Evolutionary conservation across 2,797 vertebrate genomes (phyloP).

Genomic region (Argyrosomus regius): DNA sequence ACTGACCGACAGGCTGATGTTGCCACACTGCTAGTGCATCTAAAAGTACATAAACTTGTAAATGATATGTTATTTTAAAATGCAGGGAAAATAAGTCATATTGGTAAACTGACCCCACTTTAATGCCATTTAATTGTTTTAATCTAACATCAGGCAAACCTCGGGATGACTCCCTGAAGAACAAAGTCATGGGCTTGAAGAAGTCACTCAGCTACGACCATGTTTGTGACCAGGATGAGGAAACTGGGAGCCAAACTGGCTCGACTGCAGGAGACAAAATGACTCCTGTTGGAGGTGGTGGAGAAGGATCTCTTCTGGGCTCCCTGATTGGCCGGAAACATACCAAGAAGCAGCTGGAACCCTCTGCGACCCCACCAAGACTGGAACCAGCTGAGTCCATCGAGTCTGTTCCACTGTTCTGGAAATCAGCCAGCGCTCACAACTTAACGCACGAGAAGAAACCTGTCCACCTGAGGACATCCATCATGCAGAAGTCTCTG

Average conservation of each 20-base stretch:
- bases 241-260: slow-evolving; percentile 78
- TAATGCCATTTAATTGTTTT: not conserved
- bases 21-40: not conserved
- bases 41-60: not conserved
- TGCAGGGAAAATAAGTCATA: not conserved
- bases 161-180: slow-evolving; percentile 93
- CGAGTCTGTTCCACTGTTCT: slow-evolving; percentile 94
- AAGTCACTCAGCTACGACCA: slow-evolving; percentile 98
- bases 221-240: slow-evolving; percentile 90
- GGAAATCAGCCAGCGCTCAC: slow-evolving; percentile 97
- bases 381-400: slow-evolving; percentile 89
- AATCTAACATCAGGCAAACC: slow-evolving; percentile 74
- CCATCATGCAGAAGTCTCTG: slow-evolving; percentile 96
- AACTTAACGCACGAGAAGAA: slow-evolving; percentile 96
- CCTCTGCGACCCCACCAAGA: slow-evolving; percentile 76
- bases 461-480: slow-evolving; percentile 91
- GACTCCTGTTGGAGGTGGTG: slow-evolving; percentile 79
- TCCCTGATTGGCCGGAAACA: slow-evolving; percentile 89
- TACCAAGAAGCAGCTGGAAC: slow-evolving; percentile 85
- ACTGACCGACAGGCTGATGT: not conserved
- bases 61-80: not conserved
- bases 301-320: slow-evolving; percentile 89
- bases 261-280: slow-evolving; percentile 85
- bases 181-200: slow-evolving; percentile 91
- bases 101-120: not conserved